A percentile compares a stretch with the other conserved stretches of the same genome.
Evolutionary conservation across 2,888 invertebrate species (phyloP).

Genomic region (Troilus luridus): DNA sequence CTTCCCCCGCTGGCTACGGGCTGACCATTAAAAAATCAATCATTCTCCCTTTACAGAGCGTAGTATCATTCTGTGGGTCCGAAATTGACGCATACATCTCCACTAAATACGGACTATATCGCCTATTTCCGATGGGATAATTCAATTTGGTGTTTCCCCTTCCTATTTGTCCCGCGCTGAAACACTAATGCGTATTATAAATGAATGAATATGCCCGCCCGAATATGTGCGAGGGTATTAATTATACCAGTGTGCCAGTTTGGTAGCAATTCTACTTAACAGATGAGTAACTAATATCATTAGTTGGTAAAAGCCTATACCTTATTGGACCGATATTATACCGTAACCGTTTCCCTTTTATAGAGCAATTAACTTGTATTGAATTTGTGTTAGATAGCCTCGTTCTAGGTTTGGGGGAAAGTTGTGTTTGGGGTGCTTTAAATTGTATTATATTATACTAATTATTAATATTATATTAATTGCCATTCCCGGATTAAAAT

Average conservation of each 20-base stretch:
- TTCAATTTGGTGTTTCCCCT: neutral
- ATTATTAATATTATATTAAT: too few species aligned
- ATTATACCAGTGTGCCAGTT: neutral
- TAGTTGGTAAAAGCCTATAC: neutral
- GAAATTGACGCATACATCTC: neutral
- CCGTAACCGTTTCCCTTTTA: neutral
- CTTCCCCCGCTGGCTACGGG: neutral
- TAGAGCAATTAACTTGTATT: neutral
- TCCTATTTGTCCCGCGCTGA: neutral
- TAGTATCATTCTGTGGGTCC: neutral
- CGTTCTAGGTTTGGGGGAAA: neutral
- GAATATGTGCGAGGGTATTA: neutral
- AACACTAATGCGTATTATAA: slow-evolving; percentile 12
- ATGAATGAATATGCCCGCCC: neutral
- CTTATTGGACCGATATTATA: neutral
- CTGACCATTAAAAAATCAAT: slow-evolving; percentile 19
- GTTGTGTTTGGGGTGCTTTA: too few species aligned
- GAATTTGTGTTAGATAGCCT: neutral
- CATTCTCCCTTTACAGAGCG: neutral
- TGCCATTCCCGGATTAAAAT: too few species aligned
- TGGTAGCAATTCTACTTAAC: slow-evolving; percentile 1
- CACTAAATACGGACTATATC: neutral
- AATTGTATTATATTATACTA: too few species aligned
- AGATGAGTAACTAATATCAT: neutral
- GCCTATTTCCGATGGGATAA: neutral